phyloP scores from a whole-genome alignment of 2,113 vertebrate genomes.

The Lepus europaeus region DNA sequence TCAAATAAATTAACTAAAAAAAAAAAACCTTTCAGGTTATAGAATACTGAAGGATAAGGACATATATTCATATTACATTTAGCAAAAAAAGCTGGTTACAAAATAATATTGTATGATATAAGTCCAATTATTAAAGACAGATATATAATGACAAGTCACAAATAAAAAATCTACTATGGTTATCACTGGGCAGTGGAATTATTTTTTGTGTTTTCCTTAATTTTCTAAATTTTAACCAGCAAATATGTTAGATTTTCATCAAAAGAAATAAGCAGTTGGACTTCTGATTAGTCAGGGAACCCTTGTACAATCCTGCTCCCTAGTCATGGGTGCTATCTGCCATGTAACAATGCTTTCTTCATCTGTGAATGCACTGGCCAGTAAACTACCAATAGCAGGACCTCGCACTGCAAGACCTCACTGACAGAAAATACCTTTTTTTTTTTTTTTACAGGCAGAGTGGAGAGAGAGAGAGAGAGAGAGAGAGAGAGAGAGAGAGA shows the following conservation, averaged over 20 bases:
- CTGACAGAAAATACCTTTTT: constrained; percentile 43
- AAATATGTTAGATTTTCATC: constrained; percentile 37
- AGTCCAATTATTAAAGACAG: background rate
- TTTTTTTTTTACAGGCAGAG: too few relatives aligned
- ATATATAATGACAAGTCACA: constrained; percentile 11
- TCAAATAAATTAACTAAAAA: too few relatives aligned
- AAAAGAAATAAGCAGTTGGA: constrained; percentile 43
- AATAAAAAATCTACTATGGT: constrained; percentile 34
- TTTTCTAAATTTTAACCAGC: constrained; percentile 48
- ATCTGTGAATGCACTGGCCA: constrained; percentile 6
- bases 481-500: too few relatives aligned
- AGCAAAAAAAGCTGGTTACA: constrained; percentile 23
- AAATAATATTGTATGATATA: constrained; percentile 9
- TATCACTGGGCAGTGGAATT: background rate
- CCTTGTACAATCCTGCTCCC: background rate
- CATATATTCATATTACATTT: background rate
- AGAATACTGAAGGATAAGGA: background rate
- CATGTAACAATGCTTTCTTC: constrained; percentile 34
- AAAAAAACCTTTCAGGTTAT: background rate
- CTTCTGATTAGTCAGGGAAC: constrained; percentile 13
- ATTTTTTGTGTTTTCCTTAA: constrained; percentile 34
- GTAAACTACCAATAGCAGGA: constrained; percentile 17
- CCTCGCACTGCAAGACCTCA: background rate
- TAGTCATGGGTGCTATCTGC: background rate
- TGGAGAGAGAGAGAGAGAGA: too few relatives aligned